A percentile compares a stretch with the other conserved stretches of the same genome.
phyloP scores from a whole-genome alignment of 2,113 vertebrate species.

The Cebidichthys violaceus region DNA sequence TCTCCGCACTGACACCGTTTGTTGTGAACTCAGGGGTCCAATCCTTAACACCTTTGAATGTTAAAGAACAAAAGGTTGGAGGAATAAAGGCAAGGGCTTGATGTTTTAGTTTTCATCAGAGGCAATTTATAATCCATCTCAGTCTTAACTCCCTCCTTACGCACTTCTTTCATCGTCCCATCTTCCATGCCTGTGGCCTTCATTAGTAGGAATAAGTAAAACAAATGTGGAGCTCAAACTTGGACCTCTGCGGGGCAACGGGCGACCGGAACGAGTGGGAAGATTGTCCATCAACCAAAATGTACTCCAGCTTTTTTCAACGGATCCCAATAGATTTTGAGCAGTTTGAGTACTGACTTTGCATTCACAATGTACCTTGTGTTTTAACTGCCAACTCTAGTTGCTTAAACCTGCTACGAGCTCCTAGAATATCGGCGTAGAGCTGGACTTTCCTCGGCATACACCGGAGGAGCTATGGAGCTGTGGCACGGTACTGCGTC shows the following conservation, averaged over 20 bases:
- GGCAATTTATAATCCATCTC: slow-evolving; percentile 1
- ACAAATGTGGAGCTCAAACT: slow-evolving; percentile 27
- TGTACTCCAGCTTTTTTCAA: too few relatives aligned
- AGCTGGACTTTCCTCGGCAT: too few relatives aligned
- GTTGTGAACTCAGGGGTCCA: background rate
- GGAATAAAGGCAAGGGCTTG: background rate
- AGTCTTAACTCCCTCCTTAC: background rate
- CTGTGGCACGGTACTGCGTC: too few relatives aligned
- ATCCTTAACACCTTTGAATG: slow-evolving; percentile 1
- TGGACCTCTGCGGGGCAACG: background rate
- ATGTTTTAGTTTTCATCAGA: slow-evolving; percentile 32
- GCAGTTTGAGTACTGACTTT: too few relatives aligned
- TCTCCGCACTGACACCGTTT: slow-evolving; percentile 17
- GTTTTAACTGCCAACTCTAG: too few relatives aligned
- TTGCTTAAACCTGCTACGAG: too few relatives aligned
- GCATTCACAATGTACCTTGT: too few relatives aligned
- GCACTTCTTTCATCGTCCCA: slow-evolving; percentile 1
- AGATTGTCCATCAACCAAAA: background rate
- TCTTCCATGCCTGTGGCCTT: slow-evolving; percentile 12
- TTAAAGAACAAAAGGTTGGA: slow-evolving; percentile 16
- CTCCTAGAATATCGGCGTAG: too few relatives aligned
- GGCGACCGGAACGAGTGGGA: background rate
- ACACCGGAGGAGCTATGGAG: too few relatives aligned
- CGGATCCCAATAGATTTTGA: too few relatives aligned
- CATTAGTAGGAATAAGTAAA: slow-evolving; percentile 34